Evolutionary conservation across 2,797 vertebrate genomes (phyloP).

Genomic region (Poeciliopsis turneri): DNA sequence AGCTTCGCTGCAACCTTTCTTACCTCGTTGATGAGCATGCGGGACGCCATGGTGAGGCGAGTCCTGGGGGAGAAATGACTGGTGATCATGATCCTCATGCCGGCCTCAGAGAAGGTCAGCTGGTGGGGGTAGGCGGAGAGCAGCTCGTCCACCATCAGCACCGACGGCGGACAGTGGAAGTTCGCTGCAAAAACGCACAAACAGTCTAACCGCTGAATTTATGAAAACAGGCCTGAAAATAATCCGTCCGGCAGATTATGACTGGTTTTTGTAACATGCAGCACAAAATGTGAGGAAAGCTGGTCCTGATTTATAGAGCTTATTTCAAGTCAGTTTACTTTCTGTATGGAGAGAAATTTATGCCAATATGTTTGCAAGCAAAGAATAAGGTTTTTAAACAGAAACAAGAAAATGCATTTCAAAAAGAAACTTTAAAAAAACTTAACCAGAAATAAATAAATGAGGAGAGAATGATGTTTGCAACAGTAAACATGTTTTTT

Average conservation of each 20-base stretch:
- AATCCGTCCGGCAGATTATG: neutral
- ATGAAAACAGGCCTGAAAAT: neutral
- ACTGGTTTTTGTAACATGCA: neutral
- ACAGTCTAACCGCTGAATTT: neutral
- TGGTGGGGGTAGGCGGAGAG: conserved; percentile 95
- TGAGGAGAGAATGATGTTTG: too few relatives aligned
- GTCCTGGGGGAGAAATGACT: conserved; percentile 97
- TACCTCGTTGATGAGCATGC: conserved; percentile 99
- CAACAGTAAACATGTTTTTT: too few relatives aligned
- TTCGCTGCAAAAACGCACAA: conserved; percentile 72
- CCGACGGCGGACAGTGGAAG: conserved; percentile 90
- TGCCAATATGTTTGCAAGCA: too few relatives aligned
- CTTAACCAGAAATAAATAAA: too few relatives aligned
- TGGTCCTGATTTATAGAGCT: neutral
- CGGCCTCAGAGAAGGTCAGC: conserved; percentile 96
- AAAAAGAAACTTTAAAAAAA: too few relatives aligned
- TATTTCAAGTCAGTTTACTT: neutral
- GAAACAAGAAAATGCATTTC: too few relatives aligned
- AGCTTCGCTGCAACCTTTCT: neutral
- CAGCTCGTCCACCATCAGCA: conserved; percentile 98
- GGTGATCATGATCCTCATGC: conserved; percentile 99
- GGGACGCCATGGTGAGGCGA: conserved; percentile 97
- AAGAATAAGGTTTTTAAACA: too few relatives aligned
- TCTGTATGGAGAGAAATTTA: too few relatives aligned
- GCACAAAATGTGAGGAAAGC: neutral